Evolutionary conservation across 2,113 vertebrate genomes (phyloP).

Genomic region (Elephantulus edwardii): DNA sequence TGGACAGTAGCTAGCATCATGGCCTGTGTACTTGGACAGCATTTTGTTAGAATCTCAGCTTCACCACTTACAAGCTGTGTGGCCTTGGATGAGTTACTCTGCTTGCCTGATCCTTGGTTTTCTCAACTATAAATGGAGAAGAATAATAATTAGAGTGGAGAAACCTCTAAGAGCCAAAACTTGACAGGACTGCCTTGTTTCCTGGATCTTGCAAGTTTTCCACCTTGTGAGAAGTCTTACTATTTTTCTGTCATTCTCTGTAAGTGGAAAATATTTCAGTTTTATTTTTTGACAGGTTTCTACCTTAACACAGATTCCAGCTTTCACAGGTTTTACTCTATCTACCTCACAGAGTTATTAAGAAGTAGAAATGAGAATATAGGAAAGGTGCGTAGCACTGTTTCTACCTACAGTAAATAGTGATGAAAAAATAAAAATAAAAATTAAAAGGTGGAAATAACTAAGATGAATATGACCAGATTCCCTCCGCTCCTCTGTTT

Average conservation of each 20-base stretch:
- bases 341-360: too few relatives aligned
- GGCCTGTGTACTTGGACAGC: neutral
- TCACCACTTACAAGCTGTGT: neutral
- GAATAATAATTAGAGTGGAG: neutral
- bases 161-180: neutral
- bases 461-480: neutral
- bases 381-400: neutral
- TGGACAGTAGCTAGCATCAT: neutral
- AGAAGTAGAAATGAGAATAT: too few relatives aligned
- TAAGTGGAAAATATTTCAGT: neutral
- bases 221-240: neutral
- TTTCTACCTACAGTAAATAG: neutral
- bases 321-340: too few relatives aligned
- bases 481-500: neutral
- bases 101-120: constrained; percentile 10
- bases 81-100: constrained; percentile 1
- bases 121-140: neutral
- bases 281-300: neutral
- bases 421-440: neutral
- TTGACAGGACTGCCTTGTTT: neutral
- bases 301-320: neutral
- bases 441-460: neutral
- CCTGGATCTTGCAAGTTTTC: neutral
- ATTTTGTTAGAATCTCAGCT: neutral
- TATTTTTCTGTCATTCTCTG: neutral